Conservation (phyloP, 2,113 vertebrate genomes). For the Halcyon senegalensis region DNA sequence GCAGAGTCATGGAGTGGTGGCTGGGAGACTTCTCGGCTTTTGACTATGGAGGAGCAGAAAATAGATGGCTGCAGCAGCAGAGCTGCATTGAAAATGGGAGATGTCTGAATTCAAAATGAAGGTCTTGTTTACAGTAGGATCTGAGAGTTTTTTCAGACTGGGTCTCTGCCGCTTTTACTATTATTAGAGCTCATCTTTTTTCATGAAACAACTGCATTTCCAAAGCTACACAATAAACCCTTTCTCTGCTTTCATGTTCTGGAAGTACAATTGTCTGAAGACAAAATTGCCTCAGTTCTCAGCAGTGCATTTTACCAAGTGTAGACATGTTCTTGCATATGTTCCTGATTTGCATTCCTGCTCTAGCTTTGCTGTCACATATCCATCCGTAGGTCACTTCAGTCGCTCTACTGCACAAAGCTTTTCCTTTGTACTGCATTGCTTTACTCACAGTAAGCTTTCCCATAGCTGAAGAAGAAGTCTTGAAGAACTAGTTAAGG, state of each 20-base stretch:
- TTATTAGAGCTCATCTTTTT: constrained; percentile 73
- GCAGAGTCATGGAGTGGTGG: neutral
- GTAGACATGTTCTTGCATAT: constrained; percentile 47
- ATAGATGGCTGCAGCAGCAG: neutral
- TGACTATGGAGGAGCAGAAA: neutral
- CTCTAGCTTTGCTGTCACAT: constrained; percentile 10
- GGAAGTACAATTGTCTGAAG: constrained; percentile 62
- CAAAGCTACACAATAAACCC: constrained; percentile 62
- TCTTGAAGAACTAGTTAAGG: neutral
- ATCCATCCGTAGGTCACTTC: constrained; percentile 32
- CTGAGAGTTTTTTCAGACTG: constrained; percentile 41
- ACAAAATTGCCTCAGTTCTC: constrained; percentile 56
- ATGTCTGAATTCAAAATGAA: constrained; percentile 52
- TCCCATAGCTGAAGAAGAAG: neutral
- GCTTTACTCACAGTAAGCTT: neutral
- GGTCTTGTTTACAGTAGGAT: constrained; percentile 53
- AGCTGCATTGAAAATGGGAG: neutral
- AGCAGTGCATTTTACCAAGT: constrained; percentile 53
- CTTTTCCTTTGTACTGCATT: neutral
- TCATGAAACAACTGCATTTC: constrained; percentile 68
- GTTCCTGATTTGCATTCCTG: constrained; percentile 59
- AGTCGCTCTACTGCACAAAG: neutral
- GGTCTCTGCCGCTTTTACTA: constrained; percentile 55
- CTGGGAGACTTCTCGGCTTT: neutral
- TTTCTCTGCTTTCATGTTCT: constrained; percentile 68